Percentiles rank a stretch among this genome's conserved stretches.
phyloP scores from a whole-genome alignment of 1,140 invertebrate genomes.

The Dreissena rostriformis region DNA sequence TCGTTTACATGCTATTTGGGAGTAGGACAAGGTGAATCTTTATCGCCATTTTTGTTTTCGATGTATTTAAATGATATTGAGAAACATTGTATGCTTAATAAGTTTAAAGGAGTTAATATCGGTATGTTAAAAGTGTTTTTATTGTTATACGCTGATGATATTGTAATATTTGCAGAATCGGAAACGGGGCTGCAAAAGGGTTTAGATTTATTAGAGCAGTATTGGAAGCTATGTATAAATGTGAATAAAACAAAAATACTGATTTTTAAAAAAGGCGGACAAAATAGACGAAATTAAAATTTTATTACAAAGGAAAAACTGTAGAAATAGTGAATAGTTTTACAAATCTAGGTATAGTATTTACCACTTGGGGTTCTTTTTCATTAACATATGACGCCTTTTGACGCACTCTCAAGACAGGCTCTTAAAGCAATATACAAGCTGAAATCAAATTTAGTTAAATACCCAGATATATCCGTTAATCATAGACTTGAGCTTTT shows the following conservation, averaged over 20 bases:
- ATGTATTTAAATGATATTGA: too few species aligned
- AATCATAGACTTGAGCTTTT: constrained; percentile 26
- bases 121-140: too few species aligned
- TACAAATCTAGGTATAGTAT: constrained; percentile 35
- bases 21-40: too few species aligned
- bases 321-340: constrained; percentile 11
- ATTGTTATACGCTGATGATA: too few species aligned
- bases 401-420: background rate
- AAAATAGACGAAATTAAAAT: constrained; percentile 2
- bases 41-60: too few species aligned
- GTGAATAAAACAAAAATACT: constrained; percentile 53
- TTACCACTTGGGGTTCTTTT: constrained; percentile 24
- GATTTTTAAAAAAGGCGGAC: constrained; percentile 39
- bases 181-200: too few species aligned
- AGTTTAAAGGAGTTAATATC: too few species aligned
- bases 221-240: constrained; percentile 55
- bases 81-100: too few species aligned
- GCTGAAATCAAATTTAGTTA: too few species aligned
- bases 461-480: background rate
- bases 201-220: background rate
- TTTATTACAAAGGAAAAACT: background rate
- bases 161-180: too few species aligned
- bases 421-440: constrained; percentile 26
- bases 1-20: too few species aligned
- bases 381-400: background rate